Evolutionary conservation across 2,113 vertebrate species (phyloP).

Genomic region (Spea bombifrons): DNA sequence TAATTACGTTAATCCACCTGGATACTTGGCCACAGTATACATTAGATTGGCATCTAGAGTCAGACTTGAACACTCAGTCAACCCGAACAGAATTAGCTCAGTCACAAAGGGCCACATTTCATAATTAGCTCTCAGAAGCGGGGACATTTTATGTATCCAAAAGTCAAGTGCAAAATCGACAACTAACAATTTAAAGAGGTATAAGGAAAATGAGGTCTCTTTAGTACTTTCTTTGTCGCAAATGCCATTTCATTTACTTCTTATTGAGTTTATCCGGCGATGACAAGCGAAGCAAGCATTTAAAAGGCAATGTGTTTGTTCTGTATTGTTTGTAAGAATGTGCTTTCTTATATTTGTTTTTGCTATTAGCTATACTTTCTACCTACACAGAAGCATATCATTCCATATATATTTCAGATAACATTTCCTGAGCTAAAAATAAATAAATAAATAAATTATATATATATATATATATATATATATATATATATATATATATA

Average conservation of each 20-base stretch:
- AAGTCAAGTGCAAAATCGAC: slow-evolving; percentile 63
- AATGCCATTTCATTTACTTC: slow-evolving; percentile 50
- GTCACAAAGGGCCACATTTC: slow-evolving; percentile 57
- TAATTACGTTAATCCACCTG: slow-evolving; percentile 65
- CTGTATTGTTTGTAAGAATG: background rate
- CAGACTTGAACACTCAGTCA: slow-evolving; percentile 69
- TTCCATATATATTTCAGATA: too few relatives aligned
- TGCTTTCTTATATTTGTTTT: too few relatives aligned
- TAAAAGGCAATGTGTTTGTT: background rate
- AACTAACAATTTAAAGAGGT: slow-evolving; percentile 55
- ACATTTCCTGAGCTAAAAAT: too few relatives aligned
- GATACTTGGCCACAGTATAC: slow-evolving; percentile 58
- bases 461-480: too few relatives aligned
- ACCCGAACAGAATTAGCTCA: slow-evolving; percentile 70
- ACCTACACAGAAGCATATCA: too few relatives aligned
- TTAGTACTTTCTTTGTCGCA: slow-evolving; percentile 34
- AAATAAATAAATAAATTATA: too few relatives aligned
- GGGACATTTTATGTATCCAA: slow-evolving; percentile 62
- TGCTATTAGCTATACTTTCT: too few relatives aligned
- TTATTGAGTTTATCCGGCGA: background rate
- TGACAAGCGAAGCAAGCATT: background rate
- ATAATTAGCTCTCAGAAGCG: slow-evolving; percentile 72
- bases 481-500: too few relatives aligned
- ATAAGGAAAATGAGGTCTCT: slow-evolving; percentile 49
- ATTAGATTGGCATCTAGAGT: slow-evolving; percentile 65